Evolutionary conservation across 1,140 invertebrate genomes (phyloP).

Genomic region (Leptestheria dahalacensis): DNA sequence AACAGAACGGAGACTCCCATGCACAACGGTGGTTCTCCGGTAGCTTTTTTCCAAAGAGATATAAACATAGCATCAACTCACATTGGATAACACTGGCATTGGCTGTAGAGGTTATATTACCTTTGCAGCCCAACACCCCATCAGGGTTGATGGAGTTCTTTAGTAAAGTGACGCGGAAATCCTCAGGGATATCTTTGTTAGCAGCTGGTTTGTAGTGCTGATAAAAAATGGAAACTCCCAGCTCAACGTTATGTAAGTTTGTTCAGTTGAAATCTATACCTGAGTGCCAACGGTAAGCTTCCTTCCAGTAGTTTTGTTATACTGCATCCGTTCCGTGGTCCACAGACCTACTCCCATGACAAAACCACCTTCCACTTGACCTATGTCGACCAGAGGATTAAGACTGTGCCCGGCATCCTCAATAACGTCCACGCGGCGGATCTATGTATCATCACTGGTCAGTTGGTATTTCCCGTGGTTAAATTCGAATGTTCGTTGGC

Average conservation of each 20-base stretch:
- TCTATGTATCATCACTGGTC: slow-evolving; percentile 10
- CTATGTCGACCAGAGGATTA: slow-evolving; percentile 27
- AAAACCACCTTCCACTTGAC: slow-evolving; percentile 33
- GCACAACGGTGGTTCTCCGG: slow-evolving; percentile 35
- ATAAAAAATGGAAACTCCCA: not conserved
- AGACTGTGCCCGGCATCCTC: slow-evolving; percentile 29
- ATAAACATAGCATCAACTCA: not conserved
- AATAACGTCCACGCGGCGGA: slow-evolving; percentile 29
- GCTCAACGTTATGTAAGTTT: not conserved
- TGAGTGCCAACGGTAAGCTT: slow-evolving; percentile 19
- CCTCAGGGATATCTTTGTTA: slow-evolving; percentile 29
- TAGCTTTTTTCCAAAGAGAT: slow-evolving; percentile 23
- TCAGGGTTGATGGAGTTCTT: slow-evolving; percentile 27
- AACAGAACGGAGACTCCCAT: slow-evolving; percentile 43
- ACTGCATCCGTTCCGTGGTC: slow-evolving; percentile 27
- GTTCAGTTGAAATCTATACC: slow-evolving; percentile 9
- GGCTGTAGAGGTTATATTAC: not conserved
- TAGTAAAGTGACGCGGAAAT: slow-evolving; percentile 28
- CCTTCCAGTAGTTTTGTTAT: slow-evolving; percentile 22
- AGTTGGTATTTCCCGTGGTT: not conserved
- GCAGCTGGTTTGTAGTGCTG: slow-evolving; percentile 20
- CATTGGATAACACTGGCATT: not conserved
- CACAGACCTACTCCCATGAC: slow-evolving; percentile 31
- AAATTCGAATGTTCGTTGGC: not conserved
- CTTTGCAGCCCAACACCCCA: slow-evolving; percentile 17